Base-by-base conservation (phyloP, 1,140 invertebrate species). In the Scaptomyza montana region DNA sequence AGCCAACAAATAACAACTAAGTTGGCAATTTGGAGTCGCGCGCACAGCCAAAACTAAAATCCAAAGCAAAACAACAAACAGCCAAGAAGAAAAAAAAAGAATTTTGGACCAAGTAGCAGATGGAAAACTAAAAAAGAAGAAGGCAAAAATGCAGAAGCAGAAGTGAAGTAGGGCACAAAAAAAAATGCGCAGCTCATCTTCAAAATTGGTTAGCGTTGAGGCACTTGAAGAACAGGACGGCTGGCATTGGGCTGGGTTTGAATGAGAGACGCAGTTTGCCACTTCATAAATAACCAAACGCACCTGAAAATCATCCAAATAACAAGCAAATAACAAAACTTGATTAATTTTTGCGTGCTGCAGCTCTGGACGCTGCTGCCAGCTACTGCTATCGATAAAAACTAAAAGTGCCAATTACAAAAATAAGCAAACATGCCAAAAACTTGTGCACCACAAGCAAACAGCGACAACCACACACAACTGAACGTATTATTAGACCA, bases 1-100 rank as follows among this genome's bases (percentile, higher is more conserved):
- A 87, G 78, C 75, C 75, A 87, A 81, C 82, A 86, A 86, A 86
- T 86, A 86, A 86, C 82, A 86, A 86, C 82, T 87, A 87, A 81
- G 78, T 86, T 86, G 75, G 82, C 82, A 86, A 86, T 86, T 87
- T 86, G 82, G 74, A 87, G 82, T 72, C 82, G 82, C 82, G 74
- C 74, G 59, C 64, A 46, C 41, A 46, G 53, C 13, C 68, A 59
- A 67, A 61, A 47, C 59, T 33, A 60, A 57, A 59, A 39, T 25
- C 77, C 49, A 71, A 57, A 49, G 28, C 19, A 43, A 50, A 56
- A 28, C 41, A 61, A 57, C 39, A 36, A 49, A 21, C 39, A 60
- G 61, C 63, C 55, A 51, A 46, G 30, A 41, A 43, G 28, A 21
- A 33, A 41, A 43, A 28, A 33, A 33, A 41, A 45, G 30, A 64